Conservation (phyloP, 2,888 invertebrate species). For the Melangyna quadrimaculata region DNA sequence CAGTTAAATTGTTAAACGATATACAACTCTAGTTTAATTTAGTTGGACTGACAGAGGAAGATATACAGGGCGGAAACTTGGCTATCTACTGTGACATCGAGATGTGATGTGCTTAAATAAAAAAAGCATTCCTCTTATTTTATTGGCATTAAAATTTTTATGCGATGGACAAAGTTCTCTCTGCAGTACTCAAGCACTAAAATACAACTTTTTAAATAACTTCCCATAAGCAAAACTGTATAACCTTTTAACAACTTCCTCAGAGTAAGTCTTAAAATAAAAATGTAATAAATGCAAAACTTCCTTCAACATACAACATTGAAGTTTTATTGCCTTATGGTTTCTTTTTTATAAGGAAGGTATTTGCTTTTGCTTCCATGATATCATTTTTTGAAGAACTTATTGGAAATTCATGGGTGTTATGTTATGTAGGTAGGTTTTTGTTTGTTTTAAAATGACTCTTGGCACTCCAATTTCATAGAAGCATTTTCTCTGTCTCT, state of each 20-base stretch:
- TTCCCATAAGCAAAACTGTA: not conserved
- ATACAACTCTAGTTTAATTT: too few relatives aligned
- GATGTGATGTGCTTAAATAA: not conserved
- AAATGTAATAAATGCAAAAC: not conserved
- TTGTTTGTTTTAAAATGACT: not conserved
- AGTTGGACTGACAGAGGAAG: too few relatives aligned
- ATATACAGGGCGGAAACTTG: too few relatives aligned
- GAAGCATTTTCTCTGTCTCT: not conserved
- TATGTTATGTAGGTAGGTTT: not conserved
- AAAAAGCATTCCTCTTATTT: not conserved
- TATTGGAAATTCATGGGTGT: conserved; percentile 11
- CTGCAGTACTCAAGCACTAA: not conserved
- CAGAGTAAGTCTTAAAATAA: not conserved
- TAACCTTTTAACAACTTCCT: not conserved
- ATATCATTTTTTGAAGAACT: conserved; percentile 2
- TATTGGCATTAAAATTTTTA: not conserved
- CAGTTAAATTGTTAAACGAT: too few relatives aligned
- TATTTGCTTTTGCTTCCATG: not conserved
- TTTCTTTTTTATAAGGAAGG: not conserved
- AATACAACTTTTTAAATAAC: not conserved
- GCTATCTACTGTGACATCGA: not conserved
- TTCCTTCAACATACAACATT: not conserved
- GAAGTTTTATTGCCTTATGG: not conserved
- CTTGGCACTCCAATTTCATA: conserved; percentile 7
- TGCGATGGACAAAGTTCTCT: not conserved